Evolutionary conservation across 1,140 invertebrate species (phyloP).

Genomic region (Heliothis virescens): DNA sequence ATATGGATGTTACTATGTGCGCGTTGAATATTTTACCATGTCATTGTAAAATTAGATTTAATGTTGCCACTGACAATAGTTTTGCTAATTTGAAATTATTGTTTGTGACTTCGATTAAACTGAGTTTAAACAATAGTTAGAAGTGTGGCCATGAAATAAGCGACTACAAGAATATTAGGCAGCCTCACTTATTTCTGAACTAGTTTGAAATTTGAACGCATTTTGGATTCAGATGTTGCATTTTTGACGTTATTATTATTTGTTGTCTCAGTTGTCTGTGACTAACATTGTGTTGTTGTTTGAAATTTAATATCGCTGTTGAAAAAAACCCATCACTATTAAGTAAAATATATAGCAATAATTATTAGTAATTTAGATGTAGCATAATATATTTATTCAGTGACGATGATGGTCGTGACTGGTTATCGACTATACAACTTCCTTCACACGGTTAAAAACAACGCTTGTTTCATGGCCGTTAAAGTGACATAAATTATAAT

Average conservation of each 20-base stretch:
- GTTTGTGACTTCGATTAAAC: constrained; percentile 8
- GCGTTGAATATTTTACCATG: constrained; percentile 24
- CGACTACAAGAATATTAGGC: neutral
- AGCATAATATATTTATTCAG: neutral
- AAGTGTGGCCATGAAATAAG: constrained; percentile 34
- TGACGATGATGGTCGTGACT: no score
- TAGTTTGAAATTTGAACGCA: neutral
- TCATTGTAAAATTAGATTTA: constrained; percentile 3
- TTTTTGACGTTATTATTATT: constrained; percentile 2
- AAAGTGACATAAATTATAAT: constrained; percentile 17
- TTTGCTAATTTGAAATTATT: constrained; percentile 11
- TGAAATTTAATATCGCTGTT: neutral
- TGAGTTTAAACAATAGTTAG: constrained; percentile 27
- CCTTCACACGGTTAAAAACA: neutral
- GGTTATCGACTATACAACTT: neutral
- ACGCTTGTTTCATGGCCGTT: constrained; percentile 41
- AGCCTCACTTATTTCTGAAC: neutral
- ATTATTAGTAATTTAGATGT: constrained; percentile 26
- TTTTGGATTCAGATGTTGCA: neutral
- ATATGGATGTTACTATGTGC: constrained; percentile 35
- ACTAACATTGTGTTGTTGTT: neutral
- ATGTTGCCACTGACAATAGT: constrained; percentile 1
- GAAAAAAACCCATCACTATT: no score
- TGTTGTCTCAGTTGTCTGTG: neutral
- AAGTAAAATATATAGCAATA: constrained; percentile 23